phyloP scores from a whole-genome alignment of 1,140 invertebrate species.

The Eupeodes corollae region DNA sequence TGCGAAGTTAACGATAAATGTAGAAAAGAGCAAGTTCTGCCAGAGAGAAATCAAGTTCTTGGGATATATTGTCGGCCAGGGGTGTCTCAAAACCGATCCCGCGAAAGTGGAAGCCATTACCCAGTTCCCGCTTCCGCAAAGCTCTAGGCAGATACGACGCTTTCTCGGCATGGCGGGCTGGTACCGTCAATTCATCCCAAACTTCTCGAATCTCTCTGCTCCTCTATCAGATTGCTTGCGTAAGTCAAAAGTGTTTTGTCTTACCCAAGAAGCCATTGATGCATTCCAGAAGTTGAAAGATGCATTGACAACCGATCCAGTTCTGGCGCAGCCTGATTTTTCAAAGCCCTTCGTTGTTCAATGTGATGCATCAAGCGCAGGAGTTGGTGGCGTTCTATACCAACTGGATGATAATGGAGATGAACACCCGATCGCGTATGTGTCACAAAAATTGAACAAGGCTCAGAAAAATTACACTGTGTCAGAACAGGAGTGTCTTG shows the following conservation, averaged over 20 bases:
- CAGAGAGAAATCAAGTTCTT: conserved; percentile 16
- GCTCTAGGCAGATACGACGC: conserved; percentile 20
- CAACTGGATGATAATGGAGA: conserved; percentile 17
- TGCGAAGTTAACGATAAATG: conserved; percentile 14
- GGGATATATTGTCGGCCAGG: conserved; percentile 15
- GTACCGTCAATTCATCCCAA: conserved; percentile 36
- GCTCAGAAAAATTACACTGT: too few species aligned
- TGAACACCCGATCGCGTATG: conserved; percentile 16
- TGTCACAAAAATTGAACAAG: too few species aligned
- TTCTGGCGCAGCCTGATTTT: conserved; percentile 30
- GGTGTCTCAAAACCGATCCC: conserved; percentile 1
- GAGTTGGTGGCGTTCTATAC: conserved; percentile 26
- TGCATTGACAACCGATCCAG: conserved; percentile 21
- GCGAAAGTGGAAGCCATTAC: conserved; percentile 9
- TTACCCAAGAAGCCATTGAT: conserved; percentile 12
- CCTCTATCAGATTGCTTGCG: conserved; percentile 13
- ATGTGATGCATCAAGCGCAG: conserved; percentile 29
- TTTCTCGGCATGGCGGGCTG: conserved; percentile 39
- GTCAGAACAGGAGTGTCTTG: too few species aligned
- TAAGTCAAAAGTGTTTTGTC: neutral
- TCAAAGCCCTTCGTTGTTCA: conserved; percentile 24
- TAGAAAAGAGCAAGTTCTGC: conserved; percentile 16
- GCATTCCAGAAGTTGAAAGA: conserved; percentile 26
- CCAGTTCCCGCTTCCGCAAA: conserved; percentile 16
- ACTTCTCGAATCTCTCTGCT: conserved; percentile 34